phyloP scores from a whole-genome alignment of 2,888 invertebrate species.

The Ochropleura plecta region DNA sequence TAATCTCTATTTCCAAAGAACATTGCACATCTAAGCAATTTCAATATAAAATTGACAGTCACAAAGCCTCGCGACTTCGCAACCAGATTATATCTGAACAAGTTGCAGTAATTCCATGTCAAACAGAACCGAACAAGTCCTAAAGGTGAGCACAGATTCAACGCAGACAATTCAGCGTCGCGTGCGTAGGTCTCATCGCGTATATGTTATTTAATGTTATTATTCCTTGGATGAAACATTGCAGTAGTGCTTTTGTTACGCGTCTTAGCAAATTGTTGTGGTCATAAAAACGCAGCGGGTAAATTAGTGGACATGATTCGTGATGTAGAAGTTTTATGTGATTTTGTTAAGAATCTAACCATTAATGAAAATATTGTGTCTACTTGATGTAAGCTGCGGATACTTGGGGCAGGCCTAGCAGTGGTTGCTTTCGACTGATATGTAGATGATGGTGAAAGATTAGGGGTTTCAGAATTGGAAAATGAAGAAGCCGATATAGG shows the following conservation, averaged over 20 bases:
- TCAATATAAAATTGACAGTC: slow-evolving; percentile 26
- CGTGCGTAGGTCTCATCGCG: slow-evolving; percentile 43
- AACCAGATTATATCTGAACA: slow-evolving; percentile 33
- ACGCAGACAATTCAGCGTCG: slow-evolving; percentile 46
- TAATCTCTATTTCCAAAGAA: slow-evolving; percentile 14
- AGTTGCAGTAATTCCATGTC: slow-evolving; percentile 52
- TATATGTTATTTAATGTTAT: slow-evolving; percentile 31
- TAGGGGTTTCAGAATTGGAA: not conserved
- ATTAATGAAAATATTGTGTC: no score
- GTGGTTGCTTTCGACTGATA: not conserved
- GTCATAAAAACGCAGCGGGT: slow-evolving; percentile 21
- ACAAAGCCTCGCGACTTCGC: slow-evolving; percentile 16
- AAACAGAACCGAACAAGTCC: slow-evolving; percentile 37
- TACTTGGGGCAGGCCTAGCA: not conserved
- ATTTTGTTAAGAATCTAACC: not conserved
- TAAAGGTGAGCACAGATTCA: slow-evolving; percentile 44
- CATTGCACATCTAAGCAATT: not conserved
- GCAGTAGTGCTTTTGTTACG: slow-evolving; percentile 16
- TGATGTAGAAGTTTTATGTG: not conserved
- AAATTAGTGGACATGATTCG: not conserved
- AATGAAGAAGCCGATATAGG: not conserved
- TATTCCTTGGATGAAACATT: slow-evolving; percentile 27
- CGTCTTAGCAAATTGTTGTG: slow-evolving; percentile 5
- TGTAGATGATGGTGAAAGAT: not conserved
- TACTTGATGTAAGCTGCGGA: not conserved